Percentiles rank a stretch among this genome's conserved stretches.
phyloP scores from a whole-genome alignment of 2,888 invertebrate genomes.

The Philhelius pedissequus region DNA sequence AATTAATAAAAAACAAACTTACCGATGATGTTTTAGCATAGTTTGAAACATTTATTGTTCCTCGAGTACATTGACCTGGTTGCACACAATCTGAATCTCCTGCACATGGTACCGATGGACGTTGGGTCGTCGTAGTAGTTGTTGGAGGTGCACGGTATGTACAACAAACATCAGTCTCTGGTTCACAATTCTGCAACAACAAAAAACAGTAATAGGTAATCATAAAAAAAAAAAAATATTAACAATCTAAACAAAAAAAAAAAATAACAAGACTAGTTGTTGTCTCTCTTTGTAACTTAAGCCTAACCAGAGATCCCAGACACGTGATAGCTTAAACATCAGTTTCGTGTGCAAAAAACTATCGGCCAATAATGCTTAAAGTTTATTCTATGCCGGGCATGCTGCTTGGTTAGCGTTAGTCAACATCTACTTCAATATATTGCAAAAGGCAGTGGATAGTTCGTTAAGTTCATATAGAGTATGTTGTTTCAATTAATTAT shows the following conservation, averaged over 20 bases:
- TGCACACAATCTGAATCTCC: conserved; percentile 76
- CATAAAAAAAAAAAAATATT: conserved; percentile 69
- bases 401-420: conserved; percentile 1
- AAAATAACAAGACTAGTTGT: neutral
- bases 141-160: conserved; percentile 73
- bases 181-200: conserved; percentile 79
- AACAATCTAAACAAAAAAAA: neutral
- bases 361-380: conserved; percentile 44
- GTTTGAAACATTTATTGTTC: conserved; percentile 74
- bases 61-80: conserved; percentile 75
- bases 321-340: conserved; percentile 48
- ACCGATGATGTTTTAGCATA: conserved; percentile 75
- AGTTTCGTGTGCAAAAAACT: conserved; percentile 33
- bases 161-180: conserved; percentile 79
- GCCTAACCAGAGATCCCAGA: conserved; percentile 22
- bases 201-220: conserved; percentile 43
- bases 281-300: neutral
- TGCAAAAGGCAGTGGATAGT: conserved; percentile 36
- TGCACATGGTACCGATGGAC: conserved; percentile 73
- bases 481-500: conserved; percentile 59
- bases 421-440: conserved; percentile 20
- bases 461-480: neutral
- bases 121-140: conserved; percentile 72
- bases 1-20: conserved; percentile 69
- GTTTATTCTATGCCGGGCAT: conserved; percentile 3